These are phyloP conservation scores for Astropecten irregularis DNA, from an alignment of 53 echinoderm and acorn worm genomes.

Conservation along the genomic window DNA sequence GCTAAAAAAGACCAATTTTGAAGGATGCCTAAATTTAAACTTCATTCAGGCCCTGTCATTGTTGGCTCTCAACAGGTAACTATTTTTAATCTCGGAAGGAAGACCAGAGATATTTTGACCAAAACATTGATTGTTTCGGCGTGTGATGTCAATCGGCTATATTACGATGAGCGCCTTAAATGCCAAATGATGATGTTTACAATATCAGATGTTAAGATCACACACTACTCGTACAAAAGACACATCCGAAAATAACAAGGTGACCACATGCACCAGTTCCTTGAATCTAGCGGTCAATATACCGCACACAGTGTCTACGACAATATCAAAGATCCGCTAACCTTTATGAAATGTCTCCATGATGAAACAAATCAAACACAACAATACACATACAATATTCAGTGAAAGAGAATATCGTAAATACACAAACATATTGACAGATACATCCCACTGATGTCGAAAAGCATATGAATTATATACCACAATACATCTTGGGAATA, in stretches of 20 bases:
- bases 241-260: slow-evolving; percentile 31
- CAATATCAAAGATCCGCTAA: background rate
- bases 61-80: background rate
- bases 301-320: background rate
- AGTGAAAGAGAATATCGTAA: background rate
- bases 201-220: background rate
- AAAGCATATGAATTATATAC: background rate
- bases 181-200: slow-evolving; percentile 49
- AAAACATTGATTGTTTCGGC: slow-evolving; percentile 32
- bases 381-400: no score
- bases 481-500: no score
- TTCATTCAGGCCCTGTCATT: no score
- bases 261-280: slow-evolving; percentile 6
- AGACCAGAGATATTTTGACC: background rate
- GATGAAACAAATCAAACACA: no score
- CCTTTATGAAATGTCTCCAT: background rate
- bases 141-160: background rate
- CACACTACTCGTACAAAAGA: background rate
- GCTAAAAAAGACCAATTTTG: no score
- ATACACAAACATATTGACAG: background rate
- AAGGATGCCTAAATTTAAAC: slow-evolving; percentile 34
- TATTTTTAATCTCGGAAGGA: slow-evolving; percentile 45
- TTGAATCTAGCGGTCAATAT: background rate
- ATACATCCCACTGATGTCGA: background rate
- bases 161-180: background rate